phyloP scores from a whole-genome alignment of 2,888 invertebrate species.

The Chironomus riparius region DNA sequence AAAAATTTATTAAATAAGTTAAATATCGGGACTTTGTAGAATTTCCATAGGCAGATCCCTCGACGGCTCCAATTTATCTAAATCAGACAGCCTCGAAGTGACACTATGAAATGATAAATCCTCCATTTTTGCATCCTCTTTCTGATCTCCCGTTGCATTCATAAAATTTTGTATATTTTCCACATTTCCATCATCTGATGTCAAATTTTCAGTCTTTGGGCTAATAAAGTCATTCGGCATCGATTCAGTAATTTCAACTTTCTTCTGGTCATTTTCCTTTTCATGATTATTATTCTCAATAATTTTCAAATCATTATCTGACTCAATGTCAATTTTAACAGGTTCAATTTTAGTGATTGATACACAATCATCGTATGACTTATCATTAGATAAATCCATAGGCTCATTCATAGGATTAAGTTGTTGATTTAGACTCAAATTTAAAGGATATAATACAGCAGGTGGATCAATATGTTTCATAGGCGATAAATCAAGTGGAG shows the following conservation, averaged over 20 bases:
- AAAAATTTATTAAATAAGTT: not conserved
- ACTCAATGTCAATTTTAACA: not conserved
- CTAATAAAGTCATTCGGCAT: not conserved
- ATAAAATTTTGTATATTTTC: not conserved
- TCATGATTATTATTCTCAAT: not conserved
- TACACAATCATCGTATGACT: not conserved
- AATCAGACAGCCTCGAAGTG: not conserved
- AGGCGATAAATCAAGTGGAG: not conserved
- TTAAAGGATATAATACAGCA: not conserved
- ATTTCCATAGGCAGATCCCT: slow-evolving; percentile 21
- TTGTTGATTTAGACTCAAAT: not conserved
- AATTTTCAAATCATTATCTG: slow-evolving; percentile 13
- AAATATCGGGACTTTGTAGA: slow-evolving; percentile 47
- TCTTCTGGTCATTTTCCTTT: not conserved
- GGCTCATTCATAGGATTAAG: not conserved
- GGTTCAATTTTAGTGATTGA: not conserved
- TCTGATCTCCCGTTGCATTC: not conserved
- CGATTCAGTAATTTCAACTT: not conserved
- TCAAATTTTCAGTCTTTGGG: not conserved
- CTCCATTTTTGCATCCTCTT: not conserved
- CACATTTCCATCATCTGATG: not conserved
- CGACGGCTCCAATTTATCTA: slow-evolving; percentile 6
- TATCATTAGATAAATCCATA: slow-evolving; percentile 16
- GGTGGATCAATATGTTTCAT: not conserved
- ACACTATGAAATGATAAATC: not conserved